phyloP scores from a whole-genome alignment of 1,140 invertebrate genomes.

The Zaprionus ghesquierei region DNA sequence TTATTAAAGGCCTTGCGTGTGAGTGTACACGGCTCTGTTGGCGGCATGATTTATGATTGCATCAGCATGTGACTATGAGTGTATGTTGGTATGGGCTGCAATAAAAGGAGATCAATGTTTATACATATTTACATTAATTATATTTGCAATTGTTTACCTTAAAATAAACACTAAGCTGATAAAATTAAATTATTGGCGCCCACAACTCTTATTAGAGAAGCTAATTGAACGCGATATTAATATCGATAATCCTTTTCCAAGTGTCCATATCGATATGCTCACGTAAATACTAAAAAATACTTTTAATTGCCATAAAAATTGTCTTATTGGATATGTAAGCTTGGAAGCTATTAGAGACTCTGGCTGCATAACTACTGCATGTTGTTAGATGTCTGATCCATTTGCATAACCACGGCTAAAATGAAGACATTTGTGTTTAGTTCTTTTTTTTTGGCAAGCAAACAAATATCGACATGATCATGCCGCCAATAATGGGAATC shows the following conservation, averaged over 20 bases:
- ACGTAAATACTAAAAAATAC: too few species aligned
- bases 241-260: background rate
- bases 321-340: background rate
- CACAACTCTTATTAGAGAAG: background rate
- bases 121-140: background rate
- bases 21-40: conserved; percentile 36
- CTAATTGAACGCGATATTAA: background rate
- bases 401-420: conserved; percentile 74
- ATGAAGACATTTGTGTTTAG: conserved; percentile 65
- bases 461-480: conserved; percentile 60
- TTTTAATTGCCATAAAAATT: background rate
- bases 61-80: background rate
- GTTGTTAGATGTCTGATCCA: conserved; percentile 62
- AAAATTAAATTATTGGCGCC: too few species aligned
- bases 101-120: background rate
- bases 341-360: background rate
- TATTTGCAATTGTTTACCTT: background rate
- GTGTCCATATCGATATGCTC: background rate
- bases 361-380: background rate
- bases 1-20: conserved; percentile 75
- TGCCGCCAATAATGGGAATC: conserved; percentile 76
- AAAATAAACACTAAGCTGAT: background rate
- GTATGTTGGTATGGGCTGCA: background rate
- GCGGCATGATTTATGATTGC: background rate
- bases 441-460: conserved; percentile 33